Evolutionary conservation across 2,113 vertebrate genomes (phyloP), one percentile per base, ranked within the genome.

Genomic region (Cricetomys ansorgei): DNA sequence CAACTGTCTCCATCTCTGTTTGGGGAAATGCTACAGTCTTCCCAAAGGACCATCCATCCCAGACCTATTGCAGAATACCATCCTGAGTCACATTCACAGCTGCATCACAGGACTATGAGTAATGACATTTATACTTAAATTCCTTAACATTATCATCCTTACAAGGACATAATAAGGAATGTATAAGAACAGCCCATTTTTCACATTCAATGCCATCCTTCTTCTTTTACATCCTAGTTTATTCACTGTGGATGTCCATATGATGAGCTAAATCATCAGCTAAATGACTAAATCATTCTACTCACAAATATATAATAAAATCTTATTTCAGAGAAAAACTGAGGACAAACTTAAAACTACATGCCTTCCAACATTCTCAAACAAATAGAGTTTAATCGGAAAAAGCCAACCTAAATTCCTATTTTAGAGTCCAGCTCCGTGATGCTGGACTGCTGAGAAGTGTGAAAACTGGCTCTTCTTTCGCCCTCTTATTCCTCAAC

Each of bases 51-150:
- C 7, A 34, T 48, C 29, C 7, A 48, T 64, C 77, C 70, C 43
- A 57, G 55, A 13, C 9, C 16, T 45, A 4, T 48, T 64, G 45
- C 16, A 84, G 69, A 31, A 67, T 4, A 10, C 50, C 19, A 77
- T 29, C 8, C 0, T n/a, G n/a, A 29, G 5, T 2, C 15, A 34
- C 31, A n/a, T n/a, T 37, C 17, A 48, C 23, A 59, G 4, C 8
- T 62, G 37, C 6, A 19, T 4, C 27, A 43, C n/a, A 79, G 62
- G 15, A 5, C 13, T 25, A 19, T 69, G 55, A 55, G 50, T 9
- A 27, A 25, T 55, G 13, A 16, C 7, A 40, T 80, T 59, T 34
- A 75, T 16, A 21, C 64, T 6, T 37, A 23, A 37, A 59, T 29
- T 37, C 59, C 37, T 90, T 75, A 73, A 59, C 5, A 65, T 59